Evolutionary conservation across 2,113 vertebrate genomes (phyloP).

Genomic region (Forbesichthys papilliferus): DNA sequence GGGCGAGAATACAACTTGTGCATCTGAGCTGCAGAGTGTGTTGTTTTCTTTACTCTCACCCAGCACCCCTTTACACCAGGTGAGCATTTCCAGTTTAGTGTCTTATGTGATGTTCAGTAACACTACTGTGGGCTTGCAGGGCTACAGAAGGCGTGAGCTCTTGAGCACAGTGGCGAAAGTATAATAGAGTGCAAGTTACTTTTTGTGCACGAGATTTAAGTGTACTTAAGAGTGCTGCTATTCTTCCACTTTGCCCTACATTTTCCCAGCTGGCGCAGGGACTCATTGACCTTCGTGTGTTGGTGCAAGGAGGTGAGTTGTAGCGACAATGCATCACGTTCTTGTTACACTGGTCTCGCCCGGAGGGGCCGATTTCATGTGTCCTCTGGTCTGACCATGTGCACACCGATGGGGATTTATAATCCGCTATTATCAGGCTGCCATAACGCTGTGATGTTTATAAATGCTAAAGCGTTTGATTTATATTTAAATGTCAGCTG

Average conservation of each 20-base stretch:
- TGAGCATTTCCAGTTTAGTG: too few species aligned
- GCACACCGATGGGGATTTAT: conserved; percentile 56
- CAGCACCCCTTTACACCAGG: too few species aligned
- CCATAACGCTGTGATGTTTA: conserved; percentile 26
- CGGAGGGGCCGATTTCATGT: conserved; percentile 37
- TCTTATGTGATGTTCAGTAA: too few species aligned
- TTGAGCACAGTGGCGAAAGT: too few species aligned
- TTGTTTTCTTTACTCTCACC: too few species aligned
- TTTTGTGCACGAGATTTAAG: too few species aligned
- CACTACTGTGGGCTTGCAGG: too few species aligned
- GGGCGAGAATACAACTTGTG: too few species aligned
- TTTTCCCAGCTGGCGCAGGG: background rate
- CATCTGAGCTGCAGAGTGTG: too few species aligned
- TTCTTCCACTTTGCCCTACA: background rate
- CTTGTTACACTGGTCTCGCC: conserved; percentile 58
- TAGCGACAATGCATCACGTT: conserved; percentile 16
- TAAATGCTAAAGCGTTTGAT: background rate
- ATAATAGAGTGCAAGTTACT: too few species aligned
- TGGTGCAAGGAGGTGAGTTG: conserved; percentile 8
- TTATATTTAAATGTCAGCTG: background rate
- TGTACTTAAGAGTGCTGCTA: too few species aligned
- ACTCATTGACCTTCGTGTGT: conserved; percentile 30
- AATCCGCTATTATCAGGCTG: conserved; percentile 56
- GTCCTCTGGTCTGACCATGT: conserved; percentile 32
- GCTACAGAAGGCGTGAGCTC: too few species aligned